These are phyloP conservation scores for Channa striata DNA, from an alignment of 2,797 vertebrate species.

Conservation along the genomic window DNA sequence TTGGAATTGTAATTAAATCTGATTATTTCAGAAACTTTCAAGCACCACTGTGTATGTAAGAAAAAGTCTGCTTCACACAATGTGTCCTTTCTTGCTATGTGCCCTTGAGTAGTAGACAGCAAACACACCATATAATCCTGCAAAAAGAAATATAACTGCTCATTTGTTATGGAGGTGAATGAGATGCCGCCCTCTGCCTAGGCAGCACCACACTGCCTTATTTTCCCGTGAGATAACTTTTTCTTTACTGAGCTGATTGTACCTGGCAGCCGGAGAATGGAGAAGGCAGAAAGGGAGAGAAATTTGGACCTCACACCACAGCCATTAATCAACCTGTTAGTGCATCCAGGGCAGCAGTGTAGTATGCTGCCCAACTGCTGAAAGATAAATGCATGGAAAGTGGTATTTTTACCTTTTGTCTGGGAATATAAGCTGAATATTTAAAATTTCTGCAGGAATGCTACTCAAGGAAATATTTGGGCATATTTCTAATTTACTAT, in stretches of 20 bases:
- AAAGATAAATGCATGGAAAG: slow-evolving; percentile 35
- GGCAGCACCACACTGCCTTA: background rate
- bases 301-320: slow-evolving; percentile 33
- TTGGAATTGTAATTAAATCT: no score
- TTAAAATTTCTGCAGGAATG: slow-evolving; percentile 17
- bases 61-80: no score
- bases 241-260: background rate
- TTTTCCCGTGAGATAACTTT: slow-evolving; percentile 3
- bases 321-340: slow-evolving; percentile 61
- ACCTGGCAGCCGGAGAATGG: background rate
- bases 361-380: slow-evolving; percentile 31
- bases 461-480: background rate
- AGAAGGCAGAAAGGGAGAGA: background rate
- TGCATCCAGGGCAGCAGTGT: slow-evolving; percentile 7
- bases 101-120: background rate
- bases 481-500: no score
- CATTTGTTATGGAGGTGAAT: background rate
- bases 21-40: no score
- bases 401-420: slow-evolving; percentile 24
- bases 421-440: slow-evolving; percentile 19
- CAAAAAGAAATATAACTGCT: background rate
- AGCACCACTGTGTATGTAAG: no score
- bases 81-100: background rate
- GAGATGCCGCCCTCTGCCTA: background rate
- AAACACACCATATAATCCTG: background rate